These are phyloP conservation scores for Gymnopithys bicolor DNA, from an alignment of 2,797 vertebrate genomes.

Conservation along the genomic window DNA sequence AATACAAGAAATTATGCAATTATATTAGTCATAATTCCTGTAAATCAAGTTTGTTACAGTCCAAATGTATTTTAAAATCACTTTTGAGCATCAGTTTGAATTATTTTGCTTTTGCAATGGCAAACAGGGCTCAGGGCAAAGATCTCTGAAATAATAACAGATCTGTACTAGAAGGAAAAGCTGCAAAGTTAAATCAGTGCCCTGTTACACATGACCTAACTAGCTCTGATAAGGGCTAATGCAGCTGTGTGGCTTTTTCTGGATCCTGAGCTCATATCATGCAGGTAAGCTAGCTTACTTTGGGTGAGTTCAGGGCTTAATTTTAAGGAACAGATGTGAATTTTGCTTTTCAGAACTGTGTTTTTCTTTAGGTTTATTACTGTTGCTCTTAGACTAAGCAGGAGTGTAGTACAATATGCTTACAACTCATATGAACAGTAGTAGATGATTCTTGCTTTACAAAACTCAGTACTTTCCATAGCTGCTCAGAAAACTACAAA, in stretches of 20 bases:
- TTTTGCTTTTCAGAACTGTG: neutral
- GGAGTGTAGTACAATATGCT: accelerated
- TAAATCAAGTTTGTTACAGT: neutral
- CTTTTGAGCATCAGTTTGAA: neutral
- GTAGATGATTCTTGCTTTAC: neutral
- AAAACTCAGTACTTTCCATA: neutral
- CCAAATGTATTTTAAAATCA: neutral
- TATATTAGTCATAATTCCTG: neutral
- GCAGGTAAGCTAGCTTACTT: neutral
- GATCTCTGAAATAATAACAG: neutral
- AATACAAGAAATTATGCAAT: neutral
- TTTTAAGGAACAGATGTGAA: neutral
- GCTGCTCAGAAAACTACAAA: neutral
- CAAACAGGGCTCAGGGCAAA: neutral
- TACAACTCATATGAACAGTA: neutral
- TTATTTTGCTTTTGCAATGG: neutral
- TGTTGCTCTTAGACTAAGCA: neutral
- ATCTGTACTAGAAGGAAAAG: neutral
- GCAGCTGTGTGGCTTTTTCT: neutral
- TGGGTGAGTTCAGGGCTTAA: neutral
- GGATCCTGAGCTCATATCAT: neutral
- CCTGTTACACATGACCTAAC: neutral
- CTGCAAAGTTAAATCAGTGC: neutral
- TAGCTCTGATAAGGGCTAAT: neutral
- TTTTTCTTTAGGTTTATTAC: neutral